Conservation (phyloP, 2,797 vertebrate genomes). For the Malurus leucopterus region DNA sequence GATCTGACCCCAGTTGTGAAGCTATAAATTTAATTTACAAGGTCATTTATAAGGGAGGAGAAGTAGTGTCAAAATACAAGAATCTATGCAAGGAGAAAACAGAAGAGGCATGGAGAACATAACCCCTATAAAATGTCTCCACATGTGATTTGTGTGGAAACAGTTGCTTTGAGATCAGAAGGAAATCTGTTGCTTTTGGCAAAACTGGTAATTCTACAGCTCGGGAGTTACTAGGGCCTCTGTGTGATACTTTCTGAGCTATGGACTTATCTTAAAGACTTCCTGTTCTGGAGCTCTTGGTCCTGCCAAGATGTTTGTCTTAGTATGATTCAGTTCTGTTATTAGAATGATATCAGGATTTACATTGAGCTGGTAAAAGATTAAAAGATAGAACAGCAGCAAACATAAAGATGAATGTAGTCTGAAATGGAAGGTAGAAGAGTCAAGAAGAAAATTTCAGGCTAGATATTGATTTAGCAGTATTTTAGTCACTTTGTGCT, state of each 20-base stretch:
- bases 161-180: conserved; percentile 50
- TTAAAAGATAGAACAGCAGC: neutral
- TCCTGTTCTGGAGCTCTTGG: conserved; percentile 14
- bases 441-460: neutral
- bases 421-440: neutral
- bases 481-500: neutral
- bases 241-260: conserved; percentile 38
- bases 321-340: conserved; percentile 33
- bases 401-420: neutral
- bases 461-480: neutral
- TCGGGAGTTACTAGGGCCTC: conserved; percentile 32
- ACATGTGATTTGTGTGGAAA: conserved; percentile 56
- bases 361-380: conserved; percentile 17
- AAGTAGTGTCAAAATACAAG: conserved; percentile 44
- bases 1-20: conserved; percentile 26
- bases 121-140: conserved; percentile 43
- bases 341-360: conserved; percentile 15
- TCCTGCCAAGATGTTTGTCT: conserved; percentile 16
- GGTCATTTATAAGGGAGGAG: conserved; percentile 49
- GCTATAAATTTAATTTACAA: conserved; percentile 51
- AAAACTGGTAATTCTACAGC: conserved; percentile 17
- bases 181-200: conserved; percentile 55
- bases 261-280: conserved; percentile 31
- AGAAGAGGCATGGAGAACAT: conserved; percentile 56
- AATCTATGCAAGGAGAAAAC: conserved; percentile 44